These are phyloP conservation scores for Cyprinodon tularosa DNA, from an alignment of 2,113 vertebrate species.

Conservation along the genomic window DNA sequence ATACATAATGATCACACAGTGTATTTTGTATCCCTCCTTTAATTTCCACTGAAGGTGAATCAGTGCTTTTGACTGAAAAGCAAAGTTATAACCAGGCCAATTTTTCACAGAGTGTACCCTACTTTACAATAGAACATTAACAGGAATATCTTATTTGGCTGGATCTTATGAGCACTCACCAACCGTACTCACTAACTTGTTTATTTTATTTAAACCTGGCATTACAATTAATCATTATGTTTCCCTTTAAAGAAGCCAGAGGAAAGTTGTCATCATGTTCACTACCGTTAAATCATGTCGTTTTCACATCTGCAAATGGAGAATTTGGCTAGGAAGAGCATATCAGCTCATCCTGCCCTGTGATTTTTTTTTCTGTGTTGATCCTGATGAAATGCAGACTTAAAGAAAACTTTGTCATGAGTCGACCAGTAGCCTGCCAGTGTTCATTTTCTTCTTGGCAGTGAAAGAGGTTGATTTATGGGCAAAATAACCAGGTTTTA, in stretches of 20 bases:
- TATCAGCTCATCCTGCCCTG: conserved; percentile 21
- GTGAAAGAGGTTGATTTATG: background rate
- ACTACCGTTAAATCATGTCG: conserved; percentile 36
- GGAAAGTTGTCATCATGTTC: conserved; percentile 28
- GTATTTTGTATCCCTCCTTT: background rate
- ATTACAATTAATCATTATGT: conserved; percentile 15
- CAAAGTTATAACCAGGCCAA: background rate
- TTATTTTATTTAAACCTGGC: conserved; percentile 10
- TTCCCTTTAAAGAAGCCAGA: conserved; percentile 19
- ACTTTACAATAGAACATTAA: background rate
- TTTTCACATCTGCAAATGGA: conserved; percentile 30
- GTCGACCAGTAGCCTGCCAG: background rate
- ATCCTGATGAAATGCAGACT: conserved; percentile 48
- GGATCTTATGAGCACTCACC: background rate
- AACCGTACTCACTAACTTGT: background rate
- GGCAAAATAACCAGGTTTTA: background rate
- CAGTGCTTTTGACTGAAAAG: background rate
- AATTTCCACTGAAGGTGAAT: too few relatives aligned
- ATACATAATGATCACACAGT: background rate
- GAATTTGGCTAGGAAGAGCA: conserved; percentile 27
- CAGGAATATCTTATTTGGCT: background rate
- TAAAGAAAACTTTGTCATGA: conserved; percentile 15
- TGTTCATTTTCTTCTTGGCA: conserved; percentile 1
- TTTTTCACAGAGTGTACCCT: background rate
- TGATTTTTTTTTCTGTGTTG: conserved; percentile 21